These are phyloP conservation scores for Limonius californicus DNA, from an alignment of 1,140 invertebrate genomes.

Conservation along the genomic window DNA sequence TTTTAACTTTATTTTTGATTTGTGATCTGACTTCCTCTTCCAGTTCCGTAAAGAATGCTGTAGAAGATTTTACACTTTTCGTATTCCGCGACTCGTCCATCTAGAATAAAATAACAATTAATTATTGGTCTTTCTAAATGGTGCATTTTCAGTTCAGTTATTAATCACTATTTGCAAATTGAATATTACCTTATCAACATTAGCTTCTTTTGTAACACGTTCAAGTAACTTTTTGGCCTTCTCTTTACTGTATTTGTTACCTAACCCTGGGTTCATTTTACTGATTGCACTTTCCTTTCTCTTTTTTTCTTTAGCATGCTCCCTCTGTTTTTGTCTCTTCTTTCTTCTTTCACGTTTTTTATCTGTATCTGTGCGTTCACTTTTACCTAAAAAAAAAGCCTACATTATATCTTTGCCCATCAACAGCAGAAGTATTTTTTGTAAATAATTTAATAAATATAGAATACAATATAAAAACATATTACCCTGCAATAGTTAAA, in stretches of 20 bases:
- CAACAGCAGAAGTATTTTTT: too few relatives aligned
- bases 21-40: slow-evolving; percentile 66
- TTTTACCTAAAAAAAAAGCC: slow-evolving; percentile 70
- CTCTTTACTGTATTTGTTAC: slow-evolving; percentile 56
- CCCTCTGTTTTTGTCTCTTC: slow-evolving; percentile 77
- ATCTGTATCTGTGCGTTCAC: slow-evolving; percentile 81
- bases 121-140: too few relatives aligned
- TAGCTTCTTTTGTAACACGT: background rate
- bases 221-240: background rate
- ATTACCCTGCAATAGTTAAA: background rate
- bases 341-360: slow-evolving; percentile 83
- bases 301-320: slow-evolving; percentile 50
- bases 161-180: background rate
- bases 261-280: slow-evolving; percentile 51
- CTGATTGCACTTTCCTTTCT: slow-evolving; percentile 53
- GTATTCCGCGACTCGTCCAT: slow-evolving; percentile 50
- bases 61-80: slow-evolving; percentile 71
- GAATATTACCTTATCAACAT: slow-evolving; percentile 14
- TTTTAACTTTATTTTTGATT: slow-evolving; percentile 48
- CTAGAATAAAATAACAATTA: slow-evolving; percentile 29
- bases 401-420: slow-evolving; percentile 70
- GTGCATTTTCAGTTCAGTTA: too few relatives aligned
- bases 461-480: too few relatives aligned
- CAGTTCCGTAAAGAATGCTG: slow-evolving; percentile 75
- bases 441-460: too few relatives aligned